Conservation (phyloP, 2,888 invertebrate species). For the Drosophila ustulata region DNA sequence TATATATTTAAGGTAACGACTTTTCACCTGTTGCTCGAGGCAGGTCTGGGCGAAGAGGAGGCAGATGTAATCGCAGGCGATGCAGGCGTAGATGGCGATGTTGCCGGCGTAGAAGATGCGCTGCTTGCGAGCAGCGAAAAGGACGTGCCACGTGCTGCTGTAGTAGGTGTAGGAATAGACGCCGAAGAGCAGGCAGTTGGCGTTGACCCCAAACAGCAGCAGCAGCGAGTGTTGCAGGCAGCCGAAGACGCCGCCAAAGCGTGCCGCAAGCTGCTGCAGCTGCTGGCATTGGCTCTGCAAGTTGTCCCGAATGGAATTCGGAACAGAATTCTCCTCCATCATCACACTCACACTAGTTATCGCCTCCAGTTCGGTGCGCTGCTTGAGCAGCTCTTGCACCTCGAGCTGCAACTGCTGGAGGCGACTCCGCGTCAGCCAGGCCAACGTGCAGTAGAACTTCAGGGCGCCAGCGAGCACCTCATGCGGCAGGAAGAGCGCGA, state of each 20-base stretch:
- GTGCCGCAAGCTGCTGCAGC: conserved; percentile 48
- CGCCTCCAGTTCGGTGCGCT: conserved; percentile 26
- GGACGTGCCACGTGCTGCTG: conserved; percentile 69
- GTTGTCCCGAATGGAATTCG: conserved; percentile 10
- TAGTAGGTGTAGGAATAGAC: conserved; percentile 71
- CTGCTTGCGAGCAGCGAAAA: conserved; percentile 66
- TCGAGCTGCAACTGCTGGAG: conserved; percentile 43
- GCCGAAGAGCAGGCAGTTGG: conserved; percentile 76
- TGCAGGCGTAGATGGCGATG: conserved; percentile 74
- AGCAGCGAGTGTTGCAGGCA: conserved; percentile 68
- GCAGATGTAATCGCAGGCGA: conserved; percentile 76
- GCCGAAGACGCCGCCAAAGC: conserved; percentile 42
- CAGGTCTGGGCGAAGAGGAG: conserved; percentile 56
- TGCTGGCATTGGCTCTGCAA: conserved; percentile 36
- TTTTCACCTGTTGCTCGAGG: conserved; percentile 62
- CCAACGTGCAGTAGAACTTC: conserved; percentile 52
- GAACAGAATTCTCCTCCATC: not conserved
- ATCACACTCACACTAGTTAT: conserved; percentile 23
- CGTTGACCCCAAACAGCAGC: conserved; percentile 72
- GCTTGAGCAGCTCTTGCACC: conserved; percentile 31
- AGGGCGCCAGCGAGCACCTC: conserved; percentile 68
- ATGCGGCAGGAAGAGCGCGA: conserved; percentile 81
- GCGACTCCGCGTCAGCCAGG: conserved; percentile 66
- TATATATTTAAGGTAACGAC: no score
- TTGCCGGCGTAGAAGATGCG: conserved; percentile 78